These are phyloP conservation scores for Pterocles gutturalis DNA, from an alignment of 2,113 vertebrate species.

Conservation along the genomic window DNA sequence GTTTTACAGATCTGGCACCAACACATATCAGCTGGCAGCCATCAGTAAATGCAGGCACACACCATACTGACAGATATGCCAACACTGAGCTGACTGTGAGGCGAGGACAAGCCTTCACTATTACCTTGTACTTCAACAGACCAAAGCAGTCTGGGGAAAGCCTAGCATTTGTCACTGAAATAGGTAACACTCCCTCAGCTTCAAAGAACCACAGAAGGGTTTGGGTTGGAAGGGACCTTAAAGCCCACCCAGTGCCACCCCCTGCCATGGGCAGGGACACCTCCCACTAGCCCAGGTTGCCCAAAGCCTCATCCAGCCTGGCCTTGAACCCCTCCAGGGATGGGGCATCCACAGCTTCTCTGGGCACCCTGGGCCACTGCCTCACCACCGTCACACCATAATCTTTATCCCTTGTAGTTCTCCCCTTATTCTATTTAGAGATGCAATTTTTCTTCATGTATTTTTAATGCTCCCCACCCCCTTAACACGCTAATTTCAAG, in stretches of 20 bases:
- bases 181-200: conserved; percentile 56
- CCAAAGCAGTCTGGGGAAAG: conserved; percentile 48
- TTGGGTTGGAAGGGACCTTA: no score
- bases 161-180: conserved; percentile 75
- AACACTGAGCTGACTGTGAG: conserved; percentile 64
- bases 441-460: rapidly evolving
- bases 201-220: no score
- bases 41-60: conserved; percentile 42
- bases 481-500: background rate
- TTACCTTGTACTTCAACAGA: conserved; percentile 73
- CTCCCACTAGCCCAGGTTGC: no score
- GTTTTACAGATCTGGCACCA: conserved; percentile 51
- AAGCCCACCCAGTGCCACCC: no score
- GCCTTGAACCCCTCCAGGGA: no score
- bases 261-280: no score
- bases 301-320: no score
- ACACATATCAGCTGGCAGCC: conserved; percentile 75
- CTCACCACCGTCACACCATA: no score
- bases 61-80: conserved; percentile 74
- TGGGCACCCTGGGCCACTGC: no score
- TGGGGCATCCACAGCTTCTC: no score
- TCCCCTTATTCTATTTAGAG: background rate
- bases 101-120: conserved; percentile 68
- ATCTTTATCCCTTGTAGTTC: background rate
- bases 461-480: background rate